Conservation (phyloP, 2,113 vertebrate species). For the Apodemus speciosus region DNA sequence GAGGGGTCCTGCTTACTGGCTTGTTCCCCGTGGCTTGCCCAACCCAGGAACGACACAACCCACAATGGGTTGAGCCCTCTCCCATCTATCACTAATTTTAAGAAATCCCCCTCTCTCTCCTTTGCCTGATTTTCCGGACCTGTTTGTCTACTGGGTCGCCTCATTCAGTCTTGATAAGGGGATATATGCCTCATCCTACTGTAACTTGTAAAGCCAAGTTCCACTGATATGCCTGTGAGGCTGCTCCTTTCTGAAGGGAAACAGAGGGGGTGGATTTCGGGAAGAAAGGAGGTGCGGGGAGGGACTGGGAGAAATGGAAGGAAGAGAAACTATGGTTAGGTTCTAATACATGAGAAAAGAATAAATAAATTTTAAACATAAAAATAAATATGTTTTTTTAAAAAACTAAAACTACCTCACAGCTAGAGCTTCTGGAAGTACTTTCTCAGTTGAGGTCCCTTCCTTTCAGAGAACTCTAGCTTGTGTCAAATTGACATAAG, state of each 20-base stretch:
- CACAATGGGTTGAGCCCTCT: neutral
- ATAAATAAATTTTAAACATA: neutral
- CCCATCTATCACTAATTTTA: neutral
- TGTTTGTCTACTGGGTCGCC: neutral
- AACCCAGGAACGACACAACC: neutral
- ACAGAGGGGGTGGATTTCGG: neutral
- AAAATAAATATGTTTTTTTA: neutral
- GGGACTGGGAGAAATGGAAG: neutral
- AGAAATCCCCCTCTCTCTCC: neutral
- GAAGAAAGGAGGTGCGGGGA: neutral
- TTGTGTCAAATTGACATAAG: neutral
- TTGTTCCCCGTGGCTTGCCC: neutral
- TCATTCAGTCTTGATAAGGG: neutral
- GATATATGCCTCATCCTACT: neutral
- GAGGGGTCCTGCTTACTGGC: neutral
- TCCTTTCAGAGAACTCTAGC: neutral
- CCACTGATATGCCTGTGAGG: neutral
- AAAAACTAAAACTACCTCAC: neutral
- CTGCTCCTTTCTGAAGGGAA: neutral
- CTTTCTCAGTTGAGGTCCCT: neutral
- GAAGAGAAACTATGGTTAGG: neutral
- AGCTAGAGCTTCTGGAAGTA: neutral
- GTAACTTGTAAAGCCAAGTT: neutral
- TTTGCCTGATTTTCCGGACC: neutral
- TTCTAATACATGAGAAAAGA: neutral